Percentiles rank a stretch among this genome's conserved stretches.
phyloP scores from a whole-genome alignment of 2,888 invertebrate species.

The Gastrophysa polygoni region DNA sequence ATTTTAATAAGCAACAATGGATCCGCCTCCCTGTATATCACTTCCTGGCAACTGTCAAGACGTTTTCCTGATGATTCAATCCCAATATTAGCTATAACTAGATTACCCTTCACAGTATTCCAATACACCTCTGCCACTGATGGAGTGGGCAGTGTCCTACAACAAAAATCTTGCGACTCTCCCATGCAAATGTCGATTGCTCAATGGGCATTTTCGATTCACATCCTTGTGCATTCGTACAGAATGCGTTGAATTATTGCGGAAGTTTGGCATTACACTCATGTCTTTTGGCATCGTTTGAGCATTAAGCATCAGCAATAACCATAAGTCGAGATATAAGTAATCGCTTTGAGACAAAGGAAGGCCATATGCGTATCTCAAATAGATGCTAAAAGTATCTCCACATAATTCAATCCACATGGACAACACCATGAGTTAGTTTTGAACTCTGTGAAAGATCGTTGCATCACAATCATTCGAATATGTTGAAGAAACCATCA shows the following conservation, averaged over 20 bases:
- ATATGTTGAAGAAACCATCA: too few species aligned
- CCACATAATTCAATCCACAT: too few species aligned
- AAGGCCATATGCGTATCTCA: conserved; percentile 4
- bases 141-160: neutral
- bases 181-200: conserved; percentile 10
- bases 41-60: too few species aligned
- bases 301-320: conserved; percentile 6
- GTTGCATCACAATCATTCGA: too few species aligned
- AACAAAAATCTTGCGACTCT: conserved; percentile 1
- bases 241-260: conserved; percentile 41
- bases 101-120: neutral
- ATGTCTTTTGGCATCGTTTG: conserved; percentile 13
- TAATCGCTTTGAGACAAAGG: conserved; percentile 13
- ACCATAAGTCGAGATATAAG: too few species aligned
- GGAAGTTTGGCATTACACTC: conserved; percentile 51
- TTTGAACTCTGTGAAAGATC: too few species aligned
- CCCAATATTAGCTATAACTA: too few species aligned
- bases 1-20: too few species aligned
- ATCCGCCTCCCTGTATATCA: too few species aligned
- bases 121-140: neutral
- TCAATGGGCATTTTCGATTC: conserved; percentile 21
- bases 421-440: too few species aligned
- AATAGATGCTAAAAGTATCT: too few species aligned
- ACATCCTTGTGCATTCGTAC: conserved; percentile 42
- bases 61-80: too few species aligned